Evolutionary conservation across 1,140 invertebrate genomes (phyloP).

Genomic region (Triops longicaudatus): DNA sequence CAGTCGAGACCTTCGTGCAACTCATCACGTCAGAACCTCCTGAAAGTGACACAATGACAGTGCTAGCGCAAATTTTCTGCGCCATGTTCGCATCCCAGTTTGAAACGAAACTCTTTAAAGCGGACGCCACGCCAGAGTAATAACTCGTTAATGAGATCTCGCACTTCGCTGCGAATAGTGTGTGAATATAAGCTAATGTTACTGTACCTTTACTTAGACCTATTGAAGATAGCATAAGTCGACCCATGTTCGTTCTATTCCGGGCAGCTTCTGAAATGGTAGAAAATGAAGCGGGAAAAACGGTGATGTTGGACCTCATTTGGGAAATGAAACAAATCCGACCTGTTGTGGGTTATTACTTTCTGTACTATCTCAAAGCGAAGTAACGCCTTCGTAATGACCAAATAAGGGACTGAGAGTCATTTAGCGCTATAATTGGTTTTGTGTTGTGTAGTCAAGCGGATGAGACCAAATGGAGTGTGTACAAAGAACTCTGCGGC

Average conservation of each 20-base stretch:
- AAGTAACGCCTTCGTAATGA: slow-evolving; percentile 38
- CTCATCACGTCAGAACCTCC: slow-evolving; percentile 45
- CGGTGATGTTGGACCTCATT: slow-evolving; percentile 59
- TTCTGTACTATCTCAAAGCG: slow-evolving; percentile 79
- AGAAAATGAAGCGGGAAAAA: slow-evolving; percentile 64
- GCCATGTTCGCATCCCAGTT: slow-evolving; percentile 17
- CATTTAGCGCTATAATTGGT: background rate
- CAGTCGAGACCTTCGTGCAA: slow-evolving; percentile 60
- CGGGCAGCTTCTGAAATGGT: slow-evolving; percentile 59
- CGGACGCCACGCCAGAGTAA: background rate
- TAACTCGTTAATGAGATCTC: background rate
- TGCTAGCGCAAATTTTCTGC: slow-evolving; percentile 19
- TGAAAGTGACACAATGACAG: slow-evolving; percentile 22
- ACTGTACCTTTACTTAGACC: slow-evolving; percentile 39
- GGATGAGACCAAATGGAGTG: slow-evolving; percentile 66
- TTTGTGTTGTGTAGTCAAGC: slow-evolving; percentile 39
- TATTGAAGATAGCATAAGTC: slow-evolving; percentile 65
- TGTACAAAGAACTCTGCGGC: slow-evolving; percentile 80
- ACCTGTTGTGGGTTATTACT: slow-evolving; percentile 67
- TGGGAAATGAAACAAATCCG: slow-evolving; percentile 64
- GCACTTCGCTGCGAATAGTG: no score
- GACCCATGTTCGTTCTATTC: slow-evolving; percentile 71
- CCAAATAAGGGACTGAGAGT: background rate
- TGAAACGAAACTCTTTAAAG: background rate
- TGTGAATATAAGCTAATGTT: no score